A percentile compares a stretch with the other conserved stretches of the same genome.
phyloP scores from a whole-genome alignment of 35 echinoderm and acorn worm species.

The Eucidaris tribuloides region DNA sequence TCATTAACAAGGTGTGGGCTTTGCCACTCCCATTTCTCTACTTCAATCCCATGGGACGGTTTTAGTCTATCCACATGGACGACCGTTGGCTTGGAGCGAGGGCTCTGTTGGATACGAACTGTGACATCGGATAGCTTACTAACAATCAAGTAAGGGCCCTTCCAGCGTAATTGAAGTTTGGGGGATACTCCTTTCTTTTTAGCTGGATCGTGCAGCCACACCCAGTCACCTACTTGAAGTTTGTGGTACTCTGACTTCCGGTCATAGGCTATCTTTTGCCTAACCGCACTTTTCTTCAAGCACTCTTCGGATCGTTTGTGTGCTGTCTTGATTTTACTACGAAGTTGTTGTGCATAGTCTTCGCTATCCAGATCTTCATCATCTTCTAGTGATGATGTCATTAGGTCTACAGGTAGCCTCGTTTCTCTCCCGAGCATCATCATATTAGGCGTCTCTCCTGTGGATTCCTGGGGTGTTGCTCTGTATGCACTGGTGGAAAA shows the following conservation, averaged over 20 bases:
- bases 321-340: not conserved
- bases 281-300: not conserved
- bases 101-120: constrained; percentile 21
- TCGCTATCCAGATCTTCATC: not conserved
- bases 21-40: not conserved
- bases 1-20: too few species aligned
- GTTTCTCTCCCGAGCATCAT: not conserved
- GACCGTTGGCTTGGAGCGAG: constrained; percentile 9
- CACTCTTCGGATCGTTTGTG: not conserved
- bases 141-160: constrained; percentile 29
- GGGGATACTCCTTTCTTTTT: constrained; percentile 32
- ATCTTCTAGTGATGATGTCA: not conserved
- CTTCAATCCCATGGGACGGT: not conserved
- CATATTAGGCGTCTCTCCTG: not conserved
- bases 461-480: constrained; percentile 22
- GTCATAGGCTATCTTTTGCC: constrained; percentile 48
- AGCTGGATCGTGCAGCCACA: constrained; percentile 37
- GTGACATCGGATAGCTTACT: constrained; percentile 31
- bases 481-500: constrained; percentile 35
- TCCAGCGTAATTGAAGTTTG: constrained; percentile 29
- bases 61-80: constrained; percentile 41
- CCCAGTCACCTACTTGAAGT: constrained; percentile 15
- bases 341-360: constrained; percentile 1
- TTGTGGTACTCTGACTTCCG: not conserved
- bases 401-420: not conserved